Evolutionary conservation across 2,797 vertebrate species (phyloP), one percentile per base, ranked within the genome.

Genomic region (Poecilia gillii): DNA sequence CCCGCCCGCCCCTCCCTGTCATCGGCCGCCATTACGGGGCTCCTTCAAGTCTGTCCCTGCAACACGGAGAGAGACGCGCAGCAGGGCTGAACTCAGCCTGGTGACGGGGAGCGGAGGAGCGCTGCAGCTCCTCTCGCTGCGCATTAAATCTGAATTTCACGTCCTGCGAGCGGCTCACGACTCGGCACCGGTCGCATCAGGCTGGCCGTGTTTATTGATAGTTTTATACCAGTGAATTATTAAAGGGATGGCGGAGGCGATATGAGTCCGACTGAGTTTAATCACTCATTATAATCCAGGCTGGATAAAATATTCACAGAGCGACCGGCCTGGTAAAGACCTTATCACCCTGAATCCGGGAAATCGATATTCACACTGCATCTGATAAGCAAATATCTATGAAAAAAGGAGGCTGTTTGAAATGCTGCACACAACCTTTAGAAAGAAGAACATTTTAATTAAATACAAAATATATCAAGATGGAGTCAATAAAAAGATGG

Each of bases 361-460:
- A 92, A 93, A 91, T 93, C 85, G 82, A 93, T 94, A 93, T 90
- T 89, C 87, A 91, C 88, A 72, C 85, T 5, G 9, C 81, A 91
- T 91, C 90, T 93, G 91, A 93, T 91, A 90, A 91, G 85, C 81
- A 88, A 90, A 91, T 84, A 82, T 79, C 89, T 71, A 73, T 57
- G 59, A 66, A 74, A 76, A 76, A n/a, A 68, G 25, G 47, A 11
- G 41, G 12, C 25, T 74, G 53, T 81, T 82, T 74, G 68, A 81
- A 82, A 85, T 28, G 77, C 59, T 49, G 49, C 77, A 49, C 4
- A 4, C 33, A 43, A 75, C 18, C 1, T 51, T 79, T 72, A 12
- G 20, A 71, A 66, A 31, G 23, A 70, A 47, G 16, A 68, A 13
- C 55, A 62, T 74, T 47, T 9, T 3, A 5, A 53, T 76, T 64